Base-by-base conservation (phyloP, 2,888 invertebrate genomes). In the Thereva nobilitata region DNA sequence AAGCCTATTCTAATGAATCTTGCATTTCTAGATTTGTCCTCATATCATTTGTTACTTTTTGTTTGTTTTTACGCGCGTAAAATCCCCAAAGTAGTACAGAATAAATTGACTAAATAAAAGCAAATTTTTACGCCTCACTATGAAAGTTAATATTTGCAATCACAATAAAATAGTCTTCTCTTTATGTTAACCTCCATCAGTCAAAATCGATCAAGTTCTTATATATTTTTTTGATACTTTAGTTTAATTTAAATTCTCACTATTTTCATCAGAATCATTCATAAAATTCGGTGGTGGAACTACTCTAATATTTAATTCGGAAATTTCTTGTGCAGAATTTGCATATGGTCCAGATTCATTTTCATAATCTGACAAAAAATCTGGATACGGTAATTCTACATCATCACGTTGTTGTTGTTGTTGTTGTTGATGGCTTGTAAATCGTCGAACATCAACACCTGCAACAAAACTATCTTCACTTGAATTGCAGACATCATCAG, bases 241-340 rank as follows among this genome's bases (percentile, higher is more conserved):
- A 10, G 3, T 7, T 34, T 34, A 7, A 9, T n/a, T 66, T 73
- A 75, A 77, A 67, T 76, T 77, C 72, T 79, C 79, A 72, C 79
- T 79, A 23, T 76, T 70, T 72, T 86, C 85, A 73, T 87, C 88
- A 76, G 91, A 90, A 75, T 89, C 89, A 73, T 91, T 90, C 64
- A 87, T 86, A 74, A 91, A 85, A 71, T 90, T 82, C 64, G 91
- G 91, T 64, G 91, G 91, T n/a, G 91, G 91, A 74, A 91, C 85
- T 37, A 86, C 88, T 42, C 89, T 86, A 23, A 91, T 87, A 75
- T 91, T 90, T 76, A 91, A 88, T 72, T 90, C 91, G n/a, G 87
- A 88, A 66, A 88, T 82, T 77, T 89, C 84, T 74, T 88, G 84
- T 77, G 90, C 85, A 73, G 84, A 84, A 80, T 88, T 82, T 72